Percentiles rank a stretch among this genome's conserved stretches.
These are phyloP conservation scores for Drosophila anceps DNA, from an alignment of 2,888 invertebrate species.

Conservation along the genomic window DNA sequence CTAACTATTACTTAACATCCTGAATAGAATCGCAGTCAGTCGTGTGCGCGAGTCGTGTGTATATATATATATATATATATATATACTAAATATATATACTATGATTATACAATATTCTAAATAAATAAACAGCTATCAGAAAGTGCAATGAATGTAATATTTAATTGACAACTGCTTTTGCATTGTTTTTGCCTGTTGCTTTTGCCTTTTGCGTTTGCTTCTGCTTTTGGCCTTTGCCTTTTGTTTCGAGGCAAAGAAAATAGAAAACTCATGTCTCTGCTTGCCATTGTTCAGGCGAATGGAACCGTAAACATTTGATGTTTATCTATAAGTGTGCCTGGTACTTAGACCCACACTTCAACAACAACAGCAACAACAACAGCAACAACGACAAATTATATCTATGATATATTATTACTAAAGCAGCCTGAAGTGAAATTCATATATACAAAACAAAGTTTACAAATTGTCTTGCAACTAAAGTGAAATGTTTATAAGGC, in stretches of 20 bases:
- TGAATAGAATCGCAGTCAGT: constrained; percentile 23
- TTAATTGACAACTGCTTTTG: constrained; percentile 5
- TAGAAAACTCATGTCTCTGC: constrained; percentile 13
- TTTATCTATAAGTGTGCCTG: constrained; percentile 40
- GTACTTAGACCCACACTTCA: background rate
- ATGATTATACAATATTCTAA: constrained; percentile 16
- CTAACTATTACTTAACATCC: background rate
- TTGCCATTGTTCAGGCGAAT: constrained; percentile 26
- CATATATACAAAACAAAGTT: background rate
- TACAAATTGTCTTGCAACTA: background rate
- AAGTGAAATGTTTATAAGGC: background rate
- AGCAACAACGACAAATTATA: constrained; percentile 11
- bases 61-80: background rate
- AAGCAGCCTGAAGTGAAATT: background rate
- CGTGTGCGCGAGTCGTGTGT: constrained; percentile 2
- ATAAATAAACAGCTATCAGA: constrained; percentile 13
- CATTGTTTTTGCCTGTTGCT: background rate
- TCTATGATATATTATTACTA: constrained; percentile 2
- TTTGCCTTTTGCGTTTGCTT: constrained; percentile 1
- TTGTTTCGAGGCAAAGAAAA: constrained; percentile 7
- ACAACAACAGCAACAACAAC: constrained; percentile 6
- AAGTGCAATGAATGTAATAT: constrained; percentile 15
- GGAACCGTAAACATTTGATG: constrained; percentile 44
- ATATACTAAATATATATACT: background rate
- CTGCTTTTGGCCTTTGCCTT: constrained; percentile 24